phyloP scores from a whole-genome alignment of 2,888 invertebrate species.

The Plagodis dolabraria region DNA sequence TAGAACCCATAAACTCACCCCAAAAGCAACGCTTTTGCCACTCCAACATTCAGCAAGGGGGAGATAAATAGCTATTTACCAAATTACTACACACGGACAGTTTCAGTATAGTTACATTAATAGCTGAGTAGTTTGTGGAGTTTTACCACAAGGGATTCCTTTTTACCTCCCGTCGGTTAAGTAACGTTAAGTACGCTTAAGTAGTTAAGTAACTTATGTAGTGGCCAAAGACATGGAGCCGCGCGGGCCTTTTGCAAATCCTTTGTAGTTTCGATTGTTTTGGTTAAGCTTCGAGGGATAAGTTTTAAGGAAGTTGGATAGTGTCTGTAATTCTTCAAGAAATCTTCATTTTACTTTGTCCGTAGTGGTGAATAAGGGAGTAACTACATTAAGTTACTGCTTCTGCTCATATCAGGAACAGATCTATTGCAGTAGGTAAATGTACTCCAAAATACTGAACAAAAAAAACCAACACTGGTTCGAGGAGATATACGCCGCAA shows the following conservation, averaged over 20 bases:
- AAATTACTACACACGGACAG: constrained; percentile 3
- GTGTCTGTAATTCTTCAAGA: not conserved
- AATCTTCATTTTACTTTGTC: too few species aligned
- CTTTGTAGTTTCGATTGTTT: constrained; percentile 30
- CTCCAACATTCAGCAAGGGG: not conserved
- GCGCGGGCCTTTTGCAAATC: constrained; percentile 15
- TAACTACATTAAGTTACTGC: too few species aligned
- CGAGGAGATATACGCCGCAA: too few species aligned
- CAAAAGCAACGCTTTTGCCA: too few species aligned
- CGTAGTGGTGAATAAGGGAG: too few species aligned
- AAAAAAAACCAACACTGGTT: too few species aligned
- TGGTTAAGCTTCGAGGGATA: constrained; percentile 17
- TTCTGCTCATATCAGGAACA: too few species aligned
- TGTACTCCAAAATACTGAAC: too few species aligned
- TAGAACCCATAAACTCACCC: too few species aligned
- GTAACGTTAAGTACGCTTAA: constrained; percentile 36
- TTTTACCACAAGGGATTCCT: constrained; percentile 33
- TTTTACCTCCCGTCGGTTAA: constrained; percentile 36
- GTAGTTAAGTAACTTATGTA: constrained; percentile 38
- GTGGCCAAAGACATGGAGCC: constrained; percentile 22
- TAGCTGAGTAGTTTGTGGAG: constrained; percentile 26
- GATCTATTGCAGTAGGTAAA: too few species aligned
- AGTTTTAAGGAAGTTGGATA: constrained; percentile 14
- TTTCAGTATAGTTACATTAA: constrained; percentile 20
- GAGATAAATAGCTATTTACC: constrained; percentile 19